Conservation (phyloP, 2,797 vertebrate species). For the Lagorchestes hirsutus region DNA sequence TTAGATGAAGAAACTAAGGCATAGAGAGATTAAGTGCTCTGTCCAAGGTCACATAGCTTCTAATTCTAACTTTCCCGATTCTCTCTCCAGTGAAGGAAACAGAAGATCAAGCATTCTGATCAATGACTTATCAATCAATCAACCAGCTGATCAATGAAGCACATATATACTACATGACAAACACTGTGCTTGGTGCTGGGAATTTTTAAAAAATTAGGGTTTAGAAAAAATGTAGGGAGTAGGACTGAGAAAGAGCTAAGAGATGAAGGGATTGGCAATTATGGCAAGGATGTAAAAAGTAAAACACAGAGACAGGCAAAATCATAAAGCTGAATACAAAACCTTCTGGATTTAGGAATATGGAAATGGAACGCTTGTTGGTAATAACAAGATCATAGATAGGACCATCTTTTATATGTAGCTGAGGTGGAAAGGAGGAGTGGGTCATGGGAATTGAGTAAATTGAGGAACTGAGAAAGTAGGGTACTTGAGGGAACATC, state of each 20-base stretch:
- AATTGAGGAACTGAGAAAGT: not conserved
- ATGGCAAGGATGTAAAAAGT: not conserved
- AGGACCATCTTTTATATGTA: not conserved
- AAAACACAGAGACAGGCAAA: not conserved
- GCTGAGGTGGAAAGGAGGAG: not conserved
- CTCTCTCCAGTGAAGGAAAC: conserved; percentile 26
- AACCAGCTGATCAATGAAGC: not conserved
- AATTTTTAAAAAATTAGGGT: not conserved
- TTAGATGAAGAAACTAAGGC: not conserved
- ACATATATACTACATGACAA: not conserved
- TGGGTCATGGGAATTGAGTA: not conserved
- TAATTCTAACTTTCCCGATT: not conserved
- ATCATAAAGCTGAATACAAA: not conserved
- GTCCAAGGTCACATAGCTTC: not conserved
- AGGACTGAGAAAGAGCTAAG: not conserved
- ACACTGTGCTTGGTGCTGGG: not conserved
- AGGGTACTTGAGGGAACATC: not conserved
- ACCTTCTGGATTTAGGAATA: not conserved
- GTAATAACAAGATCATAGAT: not conserved
- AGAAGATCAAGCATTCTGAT: not conserved
- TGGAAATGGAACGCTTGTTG: not conserved
- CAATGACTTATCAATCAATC: not conserved
- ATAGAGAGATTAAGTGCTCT: not conserved
- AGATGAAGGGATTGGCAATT: not conserved
- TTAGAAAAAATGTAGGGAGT: not conserved